A percentile compares a stretch with the other conserved stretches of the same genome.
Evolutionary conservation across 2,888 invertebrate genomes (phyloP).

Genomic region (Hyalella azteca): DNA sequence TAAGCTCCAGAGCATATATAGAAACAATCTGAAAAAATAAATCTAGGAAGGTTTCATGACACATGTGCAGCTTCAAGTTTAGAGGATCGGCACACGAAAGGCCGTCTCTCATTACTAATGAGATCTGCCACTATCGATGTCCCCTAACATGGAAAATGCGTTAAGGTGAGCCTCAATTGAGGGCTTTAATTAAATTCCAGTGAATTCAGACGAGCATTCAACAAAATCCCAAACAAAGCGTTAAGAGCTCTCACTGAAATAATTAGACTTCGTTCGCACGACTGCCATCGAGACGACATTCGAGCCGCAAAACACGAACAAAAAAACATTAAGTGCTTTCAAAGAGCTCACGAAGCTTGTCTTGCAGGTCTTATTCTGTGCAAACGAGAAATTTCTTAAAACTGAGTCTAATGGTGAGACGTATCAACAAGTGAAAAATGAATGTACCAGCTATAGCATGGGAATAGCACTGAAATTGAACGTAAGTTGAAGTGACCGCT

Average conservation of each 20-base stretch:
- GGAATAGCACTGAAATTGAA: too few relatives aligned
- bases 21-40: too few relatives aligned
- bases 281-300: not conserved
- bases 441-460: too few relatives aligned
- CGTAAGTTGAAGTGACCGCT: too few relatives aligned
- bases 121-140: not conserved
- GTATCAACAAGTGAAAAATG: too few relatives aligned
- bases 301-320: not conserved
- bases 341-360: not conserved
- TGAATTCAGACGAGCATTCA: conserved; percentile 29
- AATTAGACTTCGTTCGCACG: conserved; percentile 7
- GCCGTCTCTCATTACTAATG: not conserved
- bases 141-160: conserved; percentile 12
- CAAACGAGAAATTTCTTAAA: too few relatives aligned
- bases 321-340: not conserved
- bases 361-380: not conserved
- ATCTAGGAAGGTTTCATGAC: too few relatives aligned
- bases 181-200: conserved; percentile 26
- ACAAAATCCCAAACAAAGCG: conserved; percentile 31
- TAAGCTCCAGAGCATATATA: too few relatives aligned
- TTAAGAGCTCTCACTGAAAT: conserved; percentile 26
- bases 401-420: too few relatives aligned
- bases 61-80: not conserved
- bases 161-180: conserved; percentile 8
- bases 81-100: not conserved